Base-by-base conservation (phyloP, 2,797 vertebrate species). In the Capromys pilorides region DNA sequence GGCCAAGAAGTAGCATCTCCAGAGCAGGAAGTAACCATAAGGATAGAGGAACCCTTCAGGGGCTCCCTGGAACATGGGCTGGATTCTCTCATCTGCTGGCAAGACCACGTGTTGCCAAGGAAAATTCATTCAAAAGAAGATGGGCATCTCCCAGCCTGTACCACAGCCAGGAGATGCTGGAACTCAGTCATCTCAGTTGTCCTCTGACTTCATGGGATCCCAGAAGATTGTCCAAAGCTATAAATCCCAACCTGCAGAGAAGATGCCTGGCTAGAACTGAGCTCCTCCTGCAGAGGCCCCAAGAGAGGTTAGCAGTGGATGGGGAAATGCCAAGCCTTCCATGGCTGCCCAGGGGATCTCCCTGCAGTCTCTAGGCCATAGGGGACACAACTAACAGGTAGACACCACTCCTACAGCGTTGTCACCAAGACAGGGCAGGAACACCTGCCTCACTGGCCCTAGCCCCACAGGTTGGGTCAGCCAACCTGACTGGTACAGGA, bases 281-380 rank as follows among this genome's bases (percentile, higher is more conserved):
- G 5, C 31, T 57, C 75, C 31, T 80, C 41, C 80, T 4, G 21
- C 36, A 3, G 1, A 31, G 75, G 81, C 10, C 3, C 75, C 0
- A 0, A 19, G 22, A 49, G 49, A 41, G 57, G 21, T 6, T 6
- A 0, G 21, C 7, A 9, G 7, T 7, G 39, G 21, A 12, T 2
- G 9, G 41, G 45, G 12, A 13, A 16, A 31, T 6, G 13, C 77
- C 24, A 31, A 45, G 33, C 28, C 54, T 64, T 4, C 1, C 10
- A 5, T n/a, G 33, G 45, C 84, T 26, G 45, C 24, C 51, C 54
- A 24, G 7, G 16, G 16, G 31, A 45, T 1, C 22, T 18, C 64
- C n/a, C 71, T 75, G 36, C 14, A 24, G 69, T 5, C 64, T 92
- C 84, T 36, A 54, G 39, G 36, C 67, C 57, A 69, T 26, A 11